Evolutionary conservation across 2,797 vertebrate species (phyloP).

Genomic region (Catostomus latipinnis): DNA sequence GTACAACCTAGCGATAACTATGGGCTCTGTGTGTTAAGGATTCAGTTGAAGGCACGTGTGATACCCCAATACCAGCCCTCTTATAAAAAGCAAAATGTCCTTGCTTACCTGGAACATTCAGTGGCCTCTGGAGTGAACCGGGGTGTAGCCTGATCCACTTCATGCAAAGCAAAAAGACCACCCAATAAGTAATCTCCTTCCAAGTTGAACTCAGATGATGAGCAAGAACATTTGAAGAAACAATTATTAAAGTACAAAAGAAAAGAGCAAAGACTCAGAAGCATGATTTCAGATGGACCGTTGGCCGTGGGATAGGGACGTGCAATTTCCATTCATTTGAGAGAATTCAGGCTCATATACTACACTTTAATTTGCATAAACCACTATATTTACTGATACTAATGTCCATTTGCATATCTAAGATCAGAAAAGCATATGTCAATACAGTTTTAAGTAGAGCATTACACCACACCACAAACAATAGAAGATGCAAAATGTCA

Average conservation of each 20-base stretch:
- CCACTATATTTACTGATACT: conserved; percentile 3
- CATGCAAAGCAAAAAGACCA: conserved; percentile 76
- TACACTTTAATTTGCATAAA: conserved; percentile 14
- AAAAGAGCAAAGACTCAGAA: not conserved
- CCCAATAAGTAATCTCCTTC: conserved; percentile 74
- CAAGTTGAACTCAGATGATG: conserved; percentile 17
- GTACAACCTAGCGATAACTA: no score
- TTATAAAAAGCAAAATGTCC: not conserved
- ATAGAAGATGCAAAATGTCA: not conserved
- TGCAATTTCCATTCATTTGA: not conserved
- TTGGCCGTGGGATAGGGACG: not conserved
- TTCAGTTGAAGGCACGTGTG: no score
- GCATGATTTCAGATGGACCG: not conserved
- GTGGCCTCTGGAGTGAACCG: conserved; percentile 58
- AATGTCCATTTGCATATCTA: not conserved
- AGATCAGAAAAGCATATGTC: not conserved
- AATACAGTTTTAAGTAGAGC: conserved; percentile 13
- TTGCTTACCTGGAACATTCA: conserved; percentile 71
- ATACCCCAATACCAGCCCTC: no score
- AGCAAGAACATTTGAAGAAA: conserved; percentile 10
- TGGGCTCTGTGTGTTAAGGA: no score
- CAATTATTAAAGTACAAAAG: not conserved
- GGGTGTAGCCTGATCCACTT: not conserved
- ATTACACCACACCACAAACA: conserved; percentile 25
- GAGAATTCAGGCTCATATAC: conserved; percentile 12